Evolutionary conservation across 2,888 invertebrate species (phyloP).

Genomic region (Conistra vaccinii): DNA sequence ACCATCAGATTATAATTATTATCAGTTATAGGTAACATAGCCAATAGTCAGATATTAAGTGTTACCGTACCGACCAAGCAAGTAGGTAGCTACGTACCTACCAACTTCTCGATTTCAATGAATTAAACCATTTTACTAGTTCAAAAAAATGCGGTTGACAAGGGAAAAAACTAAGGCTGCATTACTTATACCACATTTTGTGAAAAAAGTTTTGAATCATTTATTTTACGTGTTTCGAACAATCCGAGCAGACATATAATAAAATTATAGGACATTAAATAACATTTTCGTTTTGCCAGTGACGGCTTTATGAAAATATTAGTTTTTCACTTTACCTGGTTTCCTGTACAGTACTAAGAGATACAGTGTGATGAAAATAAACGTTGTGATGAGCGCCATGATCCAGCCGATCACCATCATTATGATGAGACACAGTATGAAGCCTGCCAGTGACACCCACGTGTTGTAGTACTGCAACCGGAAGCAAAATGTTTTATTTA

Average conservation of each 20-base stretch:
- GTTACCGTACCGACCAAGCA: neutral
- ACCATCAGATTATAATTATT: neutral
- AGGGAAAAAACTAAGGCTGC: neutral
- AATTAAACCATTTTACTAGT: neutral
- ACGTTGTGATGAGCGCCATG: slow-evolving; percentile 96
- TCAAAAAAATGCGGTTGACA: neutral
- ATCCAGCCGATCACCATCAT: slow-evolving; percentile 98
- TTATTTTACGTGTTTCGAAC: neutral
- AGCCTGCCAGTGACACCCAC: slow-evolving; percentile 96
- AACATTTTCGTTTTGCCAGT: neutral
- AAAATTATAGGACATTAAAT: neutral
- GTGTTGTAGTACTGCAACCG: slow-evolving; percentile 95
- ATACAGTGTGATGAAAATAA: slow-evolving; percentile 96
- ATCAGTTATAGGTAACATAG: neutral
- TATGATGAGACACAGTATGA: slow-evolving; percentile 94
- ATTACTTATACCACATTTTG: neutral
- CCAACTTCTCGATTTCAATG: neutral
- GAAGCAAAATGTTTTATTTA: slow-evolving; percentile 8
- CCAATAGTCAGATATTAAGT: too few relatives aligned
- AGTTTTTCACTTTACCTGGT: slow-evolving; percentile 91
- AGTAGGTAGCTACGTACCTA: neutral
- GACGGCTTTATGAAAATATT: neutral
- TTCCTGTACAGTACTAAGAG: slow-evolving; percentile 97
- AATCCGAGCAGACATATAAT: neutral
- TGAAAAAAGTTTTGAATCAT: neutral